Evolutionary conservation across 2,113 vertebrate genomes (phyloP).

Genomic region (Eudorcas thomsonii): DNA sequence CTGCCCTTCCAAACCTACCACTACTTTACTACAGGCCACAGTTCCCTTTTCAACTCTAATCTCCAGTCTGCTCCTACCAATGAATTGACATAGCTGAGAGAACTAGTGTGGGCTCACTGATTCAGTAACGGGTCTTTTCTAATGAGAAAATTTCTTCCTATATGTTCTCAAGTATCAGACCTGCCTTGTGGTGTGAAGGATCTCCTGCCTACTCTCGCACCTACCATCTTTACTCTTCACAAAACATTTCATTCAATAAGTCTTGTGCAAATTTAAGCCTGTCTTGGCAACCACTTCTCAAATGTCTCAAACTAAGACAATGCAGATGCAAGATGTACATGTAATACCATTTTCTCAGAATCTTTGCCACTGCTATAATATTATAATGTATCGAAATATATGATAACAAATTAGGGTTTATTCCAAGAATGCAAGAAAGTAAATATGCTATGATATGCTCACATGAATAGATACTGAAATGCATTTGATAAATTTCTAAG

Average conservation of each 20-base stretch:
- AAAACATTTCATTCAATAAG: not conserved
- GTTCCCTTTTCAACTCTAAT: not conserved
- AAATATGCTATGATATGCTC: not conserved
- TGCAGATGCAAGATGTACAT: not conserved
- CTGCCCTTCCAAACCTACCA: not conserved
- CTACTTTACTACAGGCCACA: not conserved
- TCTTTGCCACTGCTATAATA: not conserved
- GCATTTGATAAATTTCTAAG: not conserved
- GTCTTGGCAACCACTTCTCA: not conserved
- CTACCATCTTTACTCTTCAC: not conserved
- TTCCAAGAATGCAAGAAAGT: not conserved
- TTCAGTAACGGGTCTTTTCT: not conserved
- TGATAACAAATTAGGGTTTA: not conserved
- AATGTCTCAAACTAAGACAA: not conserved
- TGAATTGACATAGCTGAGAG: no score
- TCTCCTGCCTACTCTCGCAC: not conserved
- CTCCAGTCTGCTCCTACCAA: not conserved
- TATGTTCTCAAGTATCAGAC: not conserved
- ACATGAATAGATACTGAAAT: not conserved
- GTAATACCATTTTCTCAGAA: not conserved
- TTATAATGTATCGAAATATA: not conserved
- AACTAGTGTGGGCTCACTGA: not conserved
- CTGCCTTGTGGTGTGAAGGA: not conserved
- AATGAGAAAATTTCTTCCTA: not conserved
- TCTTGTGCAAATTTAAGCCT: not conserved